Evolutionary conservation across 2,797 vertebrate genomes (phyloP).

Genomic region (Myotis pilosus): DNA sequence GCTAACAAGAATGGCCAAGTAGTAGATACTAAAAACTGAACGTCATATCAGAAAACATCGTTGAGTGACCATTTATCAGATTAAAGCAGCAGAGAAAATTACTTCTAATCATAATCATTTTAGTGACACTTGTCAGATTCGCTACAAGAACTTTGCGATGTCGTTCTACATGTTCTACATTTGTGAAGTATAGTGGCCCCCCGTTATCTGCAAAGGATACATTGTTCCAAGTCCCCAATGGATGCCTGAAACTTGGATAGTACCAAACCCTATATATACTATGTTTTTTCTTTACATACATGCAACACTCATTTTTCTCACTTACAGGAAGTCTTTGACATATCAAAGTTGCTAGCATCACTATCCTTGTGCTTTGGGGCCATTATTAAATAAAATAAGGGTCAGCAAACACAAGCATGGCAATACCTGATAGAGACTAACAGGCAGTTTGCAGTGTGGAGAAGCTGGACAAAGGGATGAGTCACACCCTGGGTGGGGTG

Average conservation of each 20-base stretch:
- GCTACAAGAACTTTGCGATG: neutral
- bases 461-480: neutral
- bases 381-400: neutral
- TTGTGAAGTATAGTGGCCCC: neutral
- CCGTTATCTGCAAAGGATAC: too few relatives aligned
- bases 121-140: neutral
- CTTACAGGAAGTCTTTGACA: too few relatives aligned
- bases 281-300: neutral
- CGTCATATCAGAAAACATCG: constrained; percentile 44
- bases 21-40: constrained; percentile 35
- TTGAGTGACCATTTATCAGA: constrained; percentile 28
- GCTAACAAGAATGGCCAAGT: constrained; percentile 55
- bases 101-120: constrained; percentile 59
- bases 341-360: neutral
- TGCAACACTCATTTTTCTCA: neutral
- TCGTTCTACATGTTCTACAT: constrained; percentile 24
- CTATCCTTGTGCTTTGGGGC: neutral
- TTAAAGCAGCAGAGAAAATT: constrained; percentile 67
- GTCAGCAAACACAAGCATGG: neutral
- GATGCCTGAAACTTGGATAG: neutral
- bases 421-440: neutral
- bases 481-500: neutral
- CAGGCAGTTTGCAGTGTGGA: neutral
- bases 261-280: too few relatives aligned
- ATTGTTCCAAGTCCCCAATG: neutral